phyloP scores from a whole-genome alignment of 2,113 vertebrate species.

The Halichoerus grypus region DNA sequence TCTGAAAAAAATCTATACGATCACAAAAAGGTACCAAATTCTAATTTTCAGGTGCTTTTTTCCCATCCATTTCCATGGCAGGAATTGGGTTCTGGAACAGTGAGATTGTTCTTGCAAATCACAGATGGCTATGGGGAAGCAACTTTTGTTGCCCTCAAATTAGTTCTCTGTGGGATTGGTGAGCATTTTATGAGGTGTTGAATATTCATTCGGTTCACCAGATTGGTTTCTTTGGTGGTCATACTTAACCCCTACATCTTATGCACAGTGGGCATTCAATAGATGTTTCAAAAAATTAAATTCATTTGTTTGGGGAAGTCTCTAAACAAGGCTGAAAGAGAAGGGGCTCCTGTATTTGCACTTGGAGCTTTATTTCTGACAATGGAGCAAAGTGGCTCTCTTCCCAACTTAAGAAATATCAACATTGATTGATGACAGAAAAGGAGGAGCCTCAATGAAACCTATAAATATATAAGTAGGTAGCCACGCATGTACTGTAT shows the following conservation, averaged over 20 bases:
- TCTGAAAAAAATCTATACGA: background rate
- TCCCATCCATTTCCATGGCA: background rate
- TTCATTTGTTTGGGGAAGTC: background rate
- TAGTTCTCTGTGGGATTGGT: background rate
- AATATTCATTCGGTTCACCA: background rate
- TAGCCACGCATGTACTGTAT: background rate
- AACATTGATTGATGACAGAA: background rate
- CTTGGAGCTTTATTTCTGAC: background rate
- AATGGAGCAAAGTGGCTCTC: background rate
- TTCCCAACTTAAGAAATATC: background rate
- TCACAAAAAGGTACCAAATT: constrained; percentile 3
- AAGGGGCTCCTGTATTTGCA: background rate
- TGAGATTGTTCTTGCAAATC: background rate
- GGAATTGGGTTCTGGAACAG: background rate
- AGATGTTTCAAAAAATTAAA: background rate
- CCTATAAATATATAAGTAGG: background rate
- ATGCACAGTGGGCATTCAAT: background rate
- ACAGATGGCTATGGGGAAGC: background rate
- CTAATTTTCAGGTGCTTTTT: background rate
- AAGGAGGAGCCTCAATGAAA: background rate
- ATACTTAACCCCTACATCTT: background rate
- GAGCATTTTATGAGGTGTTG: background rate
- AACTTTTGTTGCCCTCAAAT: background rate
- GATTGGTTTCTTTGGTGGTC: background rate
- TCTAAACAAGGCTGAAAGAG: constrained; percentile 15